Conservation (phyloP, 2,797 vertebrate species). For the Sorex maritimensis region DNA sequence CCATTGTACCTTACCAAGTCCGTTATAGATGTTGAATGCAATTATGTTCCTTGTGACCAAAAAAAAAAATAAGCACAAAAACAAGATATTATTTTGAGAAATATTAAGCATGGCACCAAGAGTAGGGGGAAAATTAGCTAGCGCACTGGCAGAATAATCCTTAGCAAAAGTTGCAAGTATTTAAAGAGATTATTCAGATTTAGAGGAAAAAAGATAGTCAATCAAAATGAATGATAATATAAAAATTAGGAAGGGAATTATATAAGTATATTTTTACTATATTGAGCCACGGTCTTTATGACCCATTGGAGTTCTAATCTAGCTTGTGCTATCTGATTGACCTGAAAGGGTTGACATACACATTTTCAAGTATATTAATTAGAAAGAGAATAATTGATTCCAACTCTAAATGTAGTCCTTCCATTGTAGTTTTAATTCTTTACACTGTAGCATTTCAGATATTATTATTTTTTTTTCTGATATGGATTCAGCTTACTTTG, state of each 20-base stretch:
- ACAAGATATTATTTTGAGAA: not conserved
- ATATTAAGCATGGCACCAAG: not conserved
- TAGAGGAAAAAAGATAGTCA: not conserved
- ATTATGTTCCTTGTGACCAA: not conserved
- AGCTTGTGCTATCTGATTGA: not conserved
- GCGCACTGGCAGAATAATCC: not conserved
- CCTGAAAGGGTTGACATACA: not conserved
- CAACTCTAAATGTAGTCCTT: not conserved
- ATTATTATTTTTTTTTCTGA: not conserved
- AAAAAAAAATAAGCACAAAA: not conserved
- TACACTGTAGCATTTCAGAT: not conserved
- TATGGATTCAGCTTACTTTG: constrained; percentile 11
- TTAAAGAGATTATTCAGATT: not conserved
- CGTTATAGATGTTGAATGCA: not conserved
- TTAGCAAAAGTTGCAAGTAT: not conserved
- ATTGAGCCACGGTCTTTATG: not conserved
- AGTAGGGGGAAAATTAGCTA: not conserved
- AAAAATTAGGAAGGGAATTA: not conserved
- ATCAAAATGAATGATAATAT: not conserved
- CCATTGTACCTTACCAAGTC: not conserved
- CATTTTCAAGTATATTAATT: not conserved
- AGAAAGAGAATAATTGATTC: constrained; percentile 16
- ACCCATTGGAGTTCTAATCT: not conserved
- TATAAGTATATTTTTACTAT: not conserved
- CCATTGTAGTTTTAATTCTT: not conserved